Base-by-base conservation (phyloP, 2,113 vertebrate species). In the Hemicordylus capensis region DNA sequence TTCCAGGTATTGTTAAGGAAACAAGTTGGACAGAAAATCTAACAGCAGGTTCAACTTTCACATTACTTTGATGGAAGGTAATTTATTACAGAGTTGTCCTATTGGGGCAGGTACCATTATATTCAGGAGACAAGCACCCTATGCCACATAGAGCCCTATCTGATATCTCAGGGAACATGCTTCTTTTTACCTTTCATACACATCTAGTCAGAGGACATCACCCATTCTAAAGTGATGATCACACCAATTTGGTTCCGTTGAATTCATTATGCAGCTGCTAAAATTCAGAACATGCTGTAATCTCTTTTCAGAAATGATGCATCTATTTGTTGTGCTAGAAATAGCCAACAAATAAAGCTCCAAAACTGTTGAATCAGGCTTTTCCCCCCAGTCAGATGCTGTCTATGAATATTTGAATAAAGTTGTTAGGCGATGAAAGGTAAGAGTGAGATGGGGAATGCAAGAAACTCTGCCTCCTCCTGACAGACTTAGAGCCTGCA, bases 71-170 rank as follows among this genome's bases (percentile, higher is more conserved):
- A 42, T 64, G 37, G 9, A 51, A 42, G 4, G 0, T 6, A 10
- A 9, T 46, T 14, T 69, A 63, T 81, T 59, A 69, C 9, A 56
- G 54, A 31, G 20, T 1, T 42, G 6, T 31, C 48, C 44, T 66
- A 59, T 0, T 28, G 12, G 4, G 4, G 64, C n/a, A 15, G 58
- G 0, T 1, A 8, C 42, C 11, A 0, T 22, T 34, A 7, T 39
- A 0, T 34, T 4, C 2, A 14, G 1, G 1, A 48, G 37, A 28
- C 24, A 39, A 10, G 61, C 24, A 42, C 63, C 72, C 39, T 72
- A 28, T 0, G 0, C 42, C 1, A 34, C 51, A 44, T 26, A 0
- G 2, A 2, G 28, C n/a, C n/a, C 42, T 0, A 0, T 3, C 8
- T 6, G 17, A 42, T 26, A 26, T 28, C 42, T 6, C 6, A 0